Evolutionary conservation across 2,113 vertebrate species (phyloP), one percentile per base, ranked within the genome.

Genomic region (Scomber scombrus): DNA sequence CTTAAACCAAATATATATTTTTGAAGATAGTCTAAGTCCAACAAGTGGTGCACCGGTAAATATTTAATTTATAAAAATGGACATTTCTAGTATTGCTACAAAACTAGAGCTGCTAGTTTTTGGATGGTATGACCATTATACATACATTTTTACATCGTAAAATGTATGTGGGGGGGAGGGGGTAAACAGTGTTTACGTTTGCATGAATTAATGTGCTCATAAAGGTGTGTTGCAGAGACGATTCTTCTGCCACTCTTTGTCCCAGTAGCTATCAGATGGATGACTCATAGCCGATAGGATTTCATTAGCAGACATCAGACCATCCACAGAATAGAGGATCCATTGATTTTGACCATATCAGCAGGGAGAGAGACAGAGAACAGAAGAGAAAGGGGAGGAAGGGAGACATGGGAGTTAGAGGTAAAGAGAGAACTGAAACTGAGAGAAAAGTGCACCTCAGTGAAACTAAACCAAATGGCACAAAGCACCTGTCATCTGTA

Each of bases 221-320:
- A 56, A 75, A 64, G 16, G 15, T 71, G 40, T 56, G 67, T 45
- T 52, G 47, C 34, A 76, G 70, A 79, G 56, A 76, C 0, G 26
- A 15, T 49, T 31, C 63, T 52, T 62, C 65, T 72, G 75, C 50
- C 47, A 23, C 66, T 77, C 75, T 47, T 71, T 85, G 89, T 77
- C 84, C 60, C 73, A 70, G 80, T 54, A 71, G 72, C 82, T 76
- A 77, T 90, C 81, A 83, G 85, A 88, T 81, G 85, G 81, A 84
- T 93, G 93, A 94, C 66, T 94, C 93, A 91, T 47, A 40, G 83
- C 83, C 90, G 91, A 92, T 94, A 89, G 78, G 86, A 86, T 94
- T 94, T 94, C 90, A 88, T 93, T 89, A 89, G 85, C 70, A 70
- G 82, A 89, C 85, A 68, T 91, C 77, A 87, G 75, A 63, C 78